phyloP scores from a whole-genome alignment of 2,888 invertebrate genomes.

The Omphaloscelis lunosa region DNA sequence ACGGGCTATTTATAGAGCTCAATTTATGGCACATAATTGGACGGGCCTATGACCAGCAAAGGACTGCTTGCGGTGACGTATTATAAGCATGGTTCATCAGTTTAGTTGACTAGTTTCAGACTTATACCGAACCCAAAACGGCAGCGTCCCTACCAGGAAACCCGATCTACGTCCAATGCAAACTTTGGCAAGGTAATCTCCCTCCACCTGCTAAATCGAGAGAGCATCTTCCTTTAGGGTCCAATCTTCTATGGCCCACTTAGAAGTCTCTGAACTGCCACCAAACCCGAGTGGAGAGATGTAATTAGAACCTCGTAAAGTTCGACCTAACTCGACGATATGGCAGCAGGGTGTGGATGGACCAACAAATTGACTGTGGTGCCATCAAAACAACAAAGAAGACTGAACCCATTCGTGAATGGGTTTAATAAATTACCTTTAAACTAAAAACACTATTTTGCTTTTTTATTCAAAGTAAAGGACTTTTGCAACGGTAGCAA shows the following conservation, averaged over 20 bases:
- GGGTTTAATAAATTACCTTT: background rate
- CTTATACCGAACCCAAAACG: background rate
- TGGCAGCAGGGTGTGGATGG: too few relatives aligned
- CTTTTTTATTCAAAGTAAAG: background rate
- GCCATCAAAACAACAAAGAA: too few relatives aligned
- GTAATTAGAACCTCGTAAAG: too few relatives aligned
- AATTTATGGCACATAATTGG: background rate
- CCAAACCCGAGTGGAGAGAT: too few relatives aligned
- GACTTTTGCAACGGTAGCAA: too few relatives aligned
- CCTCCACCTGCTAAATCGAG: background rate
- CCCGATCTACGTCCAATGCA: too few relatives aligned
- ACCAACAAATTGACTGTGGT: background rate
- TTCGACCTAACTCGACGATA: too few relatives aligned
- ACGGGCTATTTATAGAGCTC: background rate
- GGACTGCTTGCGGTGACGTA: background rate
- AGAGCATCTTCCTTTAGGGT: background rate
- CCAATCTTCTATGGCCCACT: background rate
- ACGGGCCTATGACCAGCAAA: too few relatives aligned
- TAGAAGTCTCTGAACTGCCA: background rate
- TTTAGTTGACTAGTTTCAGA: background rate
- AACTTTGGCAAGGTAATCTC: too few relatives aligned
- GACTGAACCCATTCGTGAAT: too few relatives aligned
- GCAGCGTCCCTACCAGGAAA: too few relatives aligned
- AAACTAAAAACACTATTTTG: background rate
- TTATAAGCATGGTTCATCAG: background rate